phyloP scores from a whole-genome alignment of 53 echinoderm and acorn worm species.

The Luidia sarsii region DNA sequence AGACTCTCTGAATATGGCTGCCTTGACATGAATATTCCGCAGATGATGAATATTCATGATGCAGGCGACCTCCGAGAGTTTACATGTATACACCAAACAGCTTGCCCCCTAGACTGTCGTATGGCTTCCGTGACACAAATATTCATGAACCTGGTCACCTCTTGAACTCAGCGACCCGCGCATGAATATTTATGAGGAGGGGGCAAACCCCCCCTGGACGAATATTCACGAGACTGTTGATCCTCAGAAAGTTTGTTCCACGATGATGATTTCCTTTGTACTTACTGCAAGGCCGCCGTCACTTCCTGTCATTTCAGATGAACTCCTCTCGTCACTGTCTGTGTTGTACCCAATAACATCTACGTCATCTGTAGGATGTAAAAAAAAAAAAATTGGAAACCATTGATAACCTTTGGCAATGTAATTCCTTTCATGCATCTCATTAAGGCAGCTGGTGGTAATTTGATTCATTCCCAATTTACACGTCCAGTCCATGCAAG shows the following conservation, averaged over 20 bases:
- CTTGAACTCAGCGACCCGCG: neutral
- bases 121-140: slow-evolving; percentile 1
- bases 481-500: too few species aligned
- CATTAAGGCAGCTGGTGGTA: too few species aligned
- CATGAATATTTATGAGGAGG: slow-evolving; percentile 16
- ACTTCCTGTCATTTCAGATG: slow-evolving; percentile 82
- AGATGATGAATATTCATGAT: slow-evolving; percentile 35
- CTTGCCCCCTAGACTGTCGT: neutral
- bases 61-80: neutral
- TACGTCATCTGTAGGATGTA: slow-evolving; percentile 96
- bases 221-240: slow-evolving; percentile 9
- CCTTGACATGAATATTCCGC: slow-evolving; percentile 15
- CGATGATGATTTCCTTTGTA: slow-evolving; percentile 63
- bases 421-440: too few species aligned
- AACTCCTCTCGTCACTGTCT: slow-evolving; percentile 84
- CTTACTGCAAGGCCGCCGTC: slow-evolving; percentile 82
- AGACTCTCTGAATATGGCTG: slow-evolving; percentile 40
- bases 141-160: neutral
- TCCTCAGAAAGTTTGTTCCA: slow-evolving; percentile 46
- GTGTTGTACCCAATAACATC: slow-evolving; percentile 98
- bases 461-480: too few species aligned
- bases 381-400: too few species aligned
- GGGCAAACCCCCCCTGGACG: neutral
- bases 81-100: neutral
- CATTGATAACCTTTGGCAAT: too few species aligned